phyloP scores from a whole-genome alignment of 1,140 invertebrate genomes.

The Drosophila kanapiae region DNA sequence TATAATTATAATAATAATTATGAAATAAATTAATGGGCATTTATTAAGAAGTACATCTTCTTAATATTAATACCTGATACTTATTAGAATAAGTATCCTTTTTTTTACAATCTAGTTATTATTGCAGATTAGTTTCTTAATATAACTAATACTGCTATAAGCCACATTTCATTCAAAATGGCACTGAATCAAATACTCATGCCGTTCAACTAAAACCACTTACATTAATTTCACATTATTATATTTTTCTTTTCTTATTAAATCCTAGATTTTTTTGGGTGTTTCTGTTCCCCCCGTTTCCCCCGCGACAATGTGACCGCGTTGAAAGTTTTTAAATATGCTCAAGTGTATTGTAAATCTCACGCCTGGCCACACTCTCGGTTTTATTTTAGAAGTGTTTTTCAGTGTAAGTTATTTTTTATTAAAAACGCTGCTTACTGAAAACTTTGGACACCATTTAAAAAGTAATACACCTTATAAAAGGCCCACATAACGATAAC shows the following conservation, averaged over 20 bases:
- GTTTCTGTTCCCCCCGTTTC: conserved; percentile 13
- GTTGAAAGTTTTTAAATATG: not conserved
- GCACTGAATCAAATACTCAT: not conserved
- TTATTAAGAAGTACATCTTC: not conserved
- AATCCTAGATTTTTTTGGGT: conserved; percentile 7
- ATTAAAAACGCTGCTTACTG: conserved; percentile 11
- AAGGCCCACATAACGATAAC: not conserved
- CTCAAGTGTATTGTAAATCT: not conserved
- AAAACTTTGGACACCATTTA: not conserved
- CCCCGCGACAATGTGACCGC: not conserved
- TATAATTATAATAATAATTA: not conserved
- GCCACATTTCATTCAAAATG: not conserved
- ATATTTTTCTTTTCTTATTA: not conserved
- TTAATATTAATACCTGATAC: not conserved
- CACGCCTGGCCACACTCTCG: conserved; percentile 17
- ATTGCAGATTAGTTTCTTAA: not conserved
- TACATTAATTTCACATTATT: not conserved
- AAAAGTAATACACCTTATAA: conserved; percentile 6
- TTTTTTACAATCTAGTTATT: not conserved
- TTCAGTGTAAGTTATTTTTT: conserved; percentile 45
- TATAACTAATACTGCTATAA: not conserved
- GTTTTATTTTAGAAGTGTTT: conserved; percentile 44
- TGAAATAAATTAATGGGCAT: not conserved
- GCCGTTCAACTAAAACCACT: not conserved
- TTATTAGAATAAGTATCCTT: not conserved